Conservation (phyloP, 2,888 invertebrate species). For the Ferrisia virgata region DNA sequence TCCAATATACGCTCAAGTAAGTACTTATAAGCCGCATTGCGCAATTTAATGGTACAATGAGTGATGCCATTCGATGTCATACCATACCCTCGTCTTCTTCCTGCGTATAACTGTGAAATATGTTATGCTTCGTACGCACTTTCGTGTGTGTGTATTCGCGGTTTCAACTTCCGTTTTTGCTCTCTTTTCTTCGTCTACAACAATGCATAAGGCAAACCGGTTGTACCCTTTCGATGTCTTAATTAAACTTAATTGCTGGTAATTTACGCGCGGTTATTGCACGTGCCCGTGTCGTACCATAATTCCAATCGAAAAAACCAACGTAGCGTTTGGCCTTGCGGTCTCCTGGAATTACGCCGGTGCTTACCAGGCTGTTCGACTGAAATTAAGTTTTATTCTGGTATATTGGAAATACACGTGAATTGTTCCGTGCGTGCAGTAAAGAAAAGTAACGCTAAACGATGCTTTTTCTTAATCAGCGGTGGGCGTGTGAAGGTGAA, state of each 20-base stretch:
- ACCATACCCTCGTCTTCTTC: not conserved
- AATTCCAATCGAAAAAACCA: too few relatives aligned
- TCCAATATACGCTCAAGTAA: not conserved
- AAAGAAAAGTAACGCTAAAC: too few relatives aligned
- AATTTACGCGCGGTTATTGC: not conserved
- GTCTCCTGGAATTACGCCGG: not conserved
- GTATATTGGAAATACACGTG: too few relatives aligned
- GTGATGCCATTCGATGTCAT: not conserved
- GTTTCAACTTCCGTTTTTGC: constrained; percentile 12
- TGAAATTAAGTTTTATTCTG: too few relatives aligned
- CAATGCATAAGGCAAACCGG: not conserved
- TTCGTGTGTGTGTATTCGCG: not conserved
- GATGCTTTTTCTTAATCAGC: too few relatives aligned
- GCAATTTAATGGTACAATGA: not conserved
- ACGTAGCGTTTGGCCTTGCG: not conserved
- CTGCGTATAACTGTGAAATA: constrained; percentile 13
- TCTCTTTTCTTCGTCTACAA: not conserved
- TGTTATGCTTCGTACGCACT: not conserved
- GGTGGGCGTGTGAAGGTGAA: too few relatives aligned
- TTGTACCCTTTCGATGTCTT: constrained; percentile 19
- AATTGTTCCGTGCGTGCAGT: too few relatives aligned
- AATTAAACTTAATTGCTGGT: not conserved
- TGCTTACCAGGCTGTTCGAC: too few relatives aligned
- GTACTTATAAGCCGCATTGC: too few relatives aligned
- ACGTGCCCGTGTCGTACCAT: not conserved